These are phyloP conservation scores for Arvicanthis niloticus DNA, from an alignment of 2,113 vertebrate species.

Conservation along the genomic window DNA sequence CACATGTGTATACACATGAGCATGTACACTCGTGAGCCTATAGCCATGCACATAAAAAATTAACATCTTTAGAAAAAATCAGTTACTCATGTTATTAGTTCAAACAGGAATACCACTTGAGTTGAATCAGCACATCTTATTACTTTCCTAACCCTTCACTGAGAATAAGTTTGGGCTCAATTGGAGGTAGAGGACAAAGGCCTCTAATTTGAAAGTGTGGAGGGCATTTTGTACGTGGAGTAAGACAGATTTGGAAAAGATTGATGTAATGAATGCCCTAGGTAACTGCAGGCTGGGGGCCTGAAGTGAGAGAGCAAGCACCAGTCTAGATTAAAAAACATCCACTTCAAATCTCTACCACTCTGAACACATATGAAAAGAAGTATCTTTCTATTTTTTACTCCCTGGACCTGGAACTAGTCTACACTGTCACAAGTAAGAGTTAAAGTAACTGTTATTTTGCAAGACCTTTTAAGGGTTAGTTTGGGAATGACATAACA, in stretches of 20 bases:
- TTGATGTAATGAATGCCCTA: background rate
- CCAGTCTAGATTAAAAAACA: slow-evolving; percentile 36
- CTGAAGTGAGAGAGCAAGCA: background rate
- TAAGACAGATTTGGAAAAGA: background rate
- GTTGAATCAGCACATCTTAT: background rate
- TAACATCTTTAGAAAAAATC: background rate
- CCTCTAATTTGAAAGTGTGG: background rate
- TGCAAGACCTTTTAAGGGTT: slow-evolving; percentile 10
- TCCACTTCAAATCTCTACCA: slow-evolving; percentile 17
- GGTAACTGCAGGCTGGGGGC: background rate
- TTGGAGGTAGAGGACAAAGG: background rate
- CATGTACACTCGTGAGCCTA: background rate
- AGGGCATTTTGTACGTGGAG: background rate
- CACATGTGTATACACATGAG: background rate
- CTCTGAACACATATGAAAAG: background rate
- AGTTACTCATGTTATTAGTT: slow-evolving; percentile 2
- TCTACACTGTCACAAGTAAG: background rate
- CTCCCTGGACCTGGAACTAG: slow-evolving; percentile 12
- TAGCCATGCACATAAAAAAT: background rate
- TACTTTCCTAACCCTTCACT: slow-evolving; percentile 1
- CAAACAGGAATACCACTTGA: slow-evolving; percentile 34
- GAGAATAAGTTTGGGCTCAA: background rate
- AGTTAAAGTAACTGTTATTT: slow-evolving; percentile 33
- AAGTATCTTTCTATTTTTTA: background rate
- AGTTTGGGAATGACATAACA: slow-evolving; percentile 8